Base-by-base conservation (phyloP, 2,888 invertebrate species). In the Lithodes maja region DNA sequence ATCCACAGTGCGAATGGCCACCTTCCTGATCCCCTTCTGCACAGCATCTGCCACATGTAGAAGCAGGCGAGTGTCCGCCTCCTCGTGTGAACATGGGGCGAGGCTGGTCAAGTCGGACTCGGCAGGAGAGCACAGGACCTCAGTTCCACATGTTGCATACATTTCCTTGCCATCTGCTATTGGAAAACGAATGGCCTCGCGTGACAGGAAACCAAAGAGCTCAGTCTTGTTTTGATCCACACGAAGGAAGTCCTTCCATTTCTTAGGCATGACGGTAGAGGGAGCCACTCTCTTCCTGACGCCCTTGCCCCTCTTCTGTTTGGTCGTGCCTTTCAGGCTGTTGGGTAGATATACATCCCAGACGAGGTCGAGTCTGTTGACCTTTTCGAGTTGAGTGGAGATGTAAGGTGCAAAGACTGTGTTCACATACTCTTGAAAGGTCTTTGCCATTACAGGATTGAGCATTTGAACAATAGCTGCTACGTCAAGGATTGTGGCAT, bases 201-300 rank as follows among this genome's bases (percentile, higher is more conserved):
- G 74, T 74, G 74, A 74, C 74, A 74, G 74, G 74, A 74, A 74
- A 74, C n/a, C 74, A 74, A n/a, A 74, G n/a, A 74, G 33, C 33
- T 74, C 74, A 17, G 74, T 74, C 33, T 74, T 74, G 74, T 74
- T 74, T 17, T 74, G n/a, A 74, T 74, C 74, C 7, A 15, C 15
- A n/a, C 74, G 74, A 74, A 74, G 74, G 74, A 15, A 74, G 74
- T 74, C n/a, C 15, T 74, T 74, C 74, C 74, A 74, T 1, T 74
- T 74, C 74, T 74, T 74, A n/a, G 74, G 74, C 33, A 33, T 33
- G 33, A 33, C 33, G 33, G 33, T 33, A 33, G 33, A 33, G 33
- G 33, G 33, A 33, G 33, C 74, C 15, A 74, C 74, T 17, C 74
- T 74, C 5, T 74, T 74, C 74, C 74, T 74, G 74, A 17, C 3